Conservation (phyloP, 2,113 vertebrate species). For the Melanocharis versteri region DNA sequence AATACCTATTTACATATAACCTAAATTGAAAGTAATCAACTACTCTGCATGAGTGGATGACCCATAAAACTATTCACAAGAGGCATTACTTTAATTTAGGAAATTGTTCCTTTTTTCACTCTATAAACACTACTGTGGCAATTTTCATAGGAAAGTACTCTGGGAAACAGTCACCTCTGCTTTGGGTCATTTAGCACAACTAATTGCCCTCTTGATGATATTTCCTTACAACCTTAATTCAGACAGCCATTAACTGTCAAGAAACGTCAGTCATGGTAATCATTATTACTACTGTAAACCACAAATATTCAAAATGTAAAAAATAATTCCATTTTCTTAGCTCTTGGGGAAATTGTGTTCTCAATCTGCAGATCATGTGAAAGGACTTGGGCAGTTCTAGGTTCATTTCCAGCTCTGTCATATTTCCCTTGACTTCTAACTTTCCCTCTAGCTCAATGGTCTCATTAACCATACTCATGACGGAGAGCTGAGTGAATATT, state of each 20-base stretch:
- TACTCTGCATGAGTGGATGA: slow-evolving; percentile 6
- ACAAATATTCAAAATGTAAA: neutral
- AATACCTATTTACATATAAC: slow-evolving; percentile 33
- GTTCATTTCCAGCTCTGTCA: neutral
- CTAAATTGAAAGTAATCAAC: slow-evolving; percentile 52
- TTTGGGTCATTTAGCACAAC: slow-evolving; percentile 4
- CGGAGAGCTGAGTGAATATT: neutral
- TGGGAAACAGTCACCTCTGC: neutral
- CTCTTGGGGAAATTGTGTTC: neutral
- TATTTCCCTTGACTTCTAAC: neutral
- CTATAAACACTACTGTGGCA: neutral
- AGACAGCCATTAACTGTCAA: neutral
- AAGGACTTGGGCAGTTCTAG: neutral
- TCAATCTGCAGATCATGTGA: neutral
- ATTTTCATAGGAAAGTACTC: neutral
- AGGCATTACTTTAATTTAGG: slow-evolving; percentile 2
- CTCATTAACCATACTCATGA: neutral
- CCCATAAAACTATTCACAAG: slow-evolving; percentile 26
- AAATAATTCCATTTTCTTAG: neutral
- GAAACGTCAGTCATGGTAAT: neutral
- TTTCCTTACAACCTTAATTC: neutral
- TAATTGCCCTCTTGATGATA: neutral
- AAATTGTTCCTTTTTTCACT: neutral
- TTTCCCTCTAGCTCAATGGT: neutral
- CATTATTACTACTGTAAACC: neutral